Conservation (phyloP, 2,888 invertebrate species). For the Hartigia nigra region DNA sequence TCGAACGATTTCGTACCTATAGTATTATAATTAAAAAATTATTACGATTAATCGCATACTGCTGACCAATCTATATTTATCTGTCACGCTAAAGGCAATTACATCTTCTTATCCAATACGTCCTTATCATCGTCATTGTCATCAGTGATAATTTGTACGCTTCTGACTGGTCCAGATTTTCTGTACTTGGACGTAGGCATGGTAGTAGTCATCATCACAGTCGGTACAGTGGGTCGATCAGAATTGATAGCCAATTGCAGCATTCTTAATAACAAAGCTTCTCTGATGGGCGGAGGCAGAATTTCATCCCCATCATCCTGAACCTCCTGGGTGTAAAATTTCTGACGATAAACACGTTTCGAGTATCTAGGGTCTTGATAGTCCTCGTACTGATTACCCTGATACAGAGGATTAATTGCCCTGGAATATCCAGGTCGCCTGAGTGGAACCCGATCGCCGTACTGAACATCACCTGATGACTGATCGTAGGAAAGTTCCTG, state of each 20-base stretch:
- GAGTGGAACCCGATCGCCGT: slow-evolving; percentile 55
- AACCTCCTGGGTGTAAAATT: slow-evolving; percentile 52
- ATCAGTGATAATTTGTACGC: slow-evolving; percentile 79
- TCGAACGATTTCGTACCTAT: background rate
- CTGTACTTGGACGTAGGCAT: slow-evolving; percentile 64
- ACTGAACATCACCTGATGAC: slow-evolving; percentile 33
- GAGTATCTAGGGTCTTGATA: slow-evolving; percentile 55
- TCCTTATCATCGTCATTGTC: slow-evolving; percentile 66
- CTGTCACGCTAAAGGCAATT: slow-evolving; percentile 10
- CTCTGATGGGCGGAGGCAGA: slow-evolving; percentile 77
- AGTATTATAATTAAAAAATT: background rate
- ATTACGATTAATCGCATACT: background rate
- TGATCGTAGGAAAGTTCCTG: slow-evolving; percentile 47
- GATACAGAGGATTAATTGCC: slow-evolving; percentile 49
- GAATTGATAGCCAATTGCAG: slow-evolving; percentile 78
- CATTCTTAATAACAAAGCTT: slow-evolving; percentile 79
- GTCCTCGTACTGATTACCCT: slow-evolving; percentile 54
- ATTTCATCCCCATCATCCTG: slow-evolving; percentile 70
- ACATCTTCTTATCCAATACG: slow-evolving; percentile 52
- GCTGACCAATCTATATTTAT: background rate
- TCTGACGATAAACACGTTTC: slow-evolving; percentile 60
- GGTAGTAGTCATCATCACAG: slow-evolving; percentile 47
- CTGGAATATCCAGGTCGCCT: slow-evolving; percentile 46
- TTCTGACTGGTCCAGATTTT: slow-evolving; percentile 72
- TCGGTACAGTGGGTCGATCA: slow-evolving; percentile 59